Evolutionary conservation across 2,113 vertebrate species (phyloP).

Genomic region (Chaetura pelagica): DNA sequence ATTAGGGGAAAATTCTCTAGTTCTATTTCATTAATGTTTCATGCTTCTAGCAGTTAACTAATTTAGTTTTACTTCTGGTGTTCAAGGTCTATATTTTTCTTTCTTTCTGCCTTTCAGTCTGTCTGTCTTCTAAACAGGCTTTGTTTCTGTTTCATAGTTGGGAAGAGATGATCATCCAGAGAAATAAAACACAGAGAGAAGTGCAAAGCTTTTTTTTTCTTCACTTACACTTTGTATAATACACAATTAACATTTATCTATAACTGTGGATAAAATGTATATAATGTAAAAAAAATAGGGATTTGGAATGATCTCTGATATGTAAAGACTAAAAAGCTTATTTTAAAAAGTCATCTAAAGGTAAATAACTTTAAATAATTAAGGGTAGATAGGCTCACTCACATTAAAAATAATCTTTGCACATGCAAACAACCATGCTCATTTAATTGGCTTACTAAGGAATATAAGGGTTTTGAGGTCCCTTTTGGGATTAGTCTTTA

Average conservation of each 20-base stretch:
- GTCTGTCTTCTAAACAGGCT: not conserved
- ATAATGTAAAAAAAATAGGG: not conserved
- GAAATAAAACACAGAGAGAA: not conserved
- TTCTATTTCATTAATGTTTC: conserved; percentile 57
- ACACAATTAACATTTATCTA: not conserved
- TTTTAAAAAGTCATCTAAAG: not conserved
- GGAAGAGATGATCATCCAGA: not conserved
- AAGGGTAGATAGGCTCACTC: not conserved
- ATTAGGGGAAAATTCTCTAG: conserved; percentile 1
- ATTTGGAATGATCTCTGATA: not conserved
- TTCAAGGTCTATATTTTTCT: conserved; percentile 29
- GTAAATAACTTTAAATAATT: not conserved
- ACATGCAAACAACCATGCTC: not conserved
- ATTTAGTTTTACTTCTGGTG: conserved; percentile 47
- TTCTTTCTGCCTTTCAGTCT: not conserved
- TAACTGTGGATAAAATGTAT: not conserved
- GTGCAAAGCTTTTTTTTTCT: not conserved
- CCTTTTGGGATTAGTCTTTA: not conserved
- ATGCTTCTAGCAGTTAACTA: conserved; percentile 55
- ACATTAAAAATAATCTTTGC: not conserved
- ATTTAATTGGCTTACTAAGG: not conserved
- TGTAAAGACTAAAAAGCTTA: not conserved
- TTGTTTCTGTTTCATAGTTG: not conserved
- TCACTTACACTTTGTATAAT: not conserved
- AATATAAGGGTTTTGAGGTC: not conserved